phyloP scores from a whole-genome alignment of 2,888 invertebrate species.

The Cryptophagus acutangulus region DNA sequence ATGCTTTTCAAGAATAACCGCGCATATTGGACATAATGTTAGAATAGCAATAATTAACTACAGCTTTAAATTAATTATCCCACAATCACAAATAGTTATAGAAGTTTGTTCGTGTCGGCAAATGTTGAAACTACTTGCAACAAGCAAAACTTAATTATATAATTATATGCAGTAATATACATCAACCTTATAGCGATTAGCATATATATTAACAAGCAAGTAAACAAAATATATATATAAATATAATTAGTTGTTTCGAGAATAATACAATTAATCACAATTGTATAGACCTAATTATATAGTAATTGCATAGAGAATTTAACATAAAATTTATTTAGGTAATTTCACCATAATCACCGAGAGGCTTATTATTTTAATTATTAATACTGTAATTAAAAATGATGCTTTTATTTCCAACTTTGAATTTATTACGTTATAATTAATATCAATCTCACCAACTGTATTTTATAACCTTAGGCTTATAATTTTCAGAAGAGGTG shows the following conservation, averaged over 20 bases:
- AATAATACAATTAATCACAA: conserved; percentile 30
- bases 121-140: conserved; percentile 13
- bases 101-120: conserved; percentile 16
- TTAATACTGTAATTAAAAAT: conserved; percentile 38
- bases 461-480: conserved; percentile 28
- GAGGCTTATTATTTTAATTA: conserved; percentile 38
- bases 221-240: conserved; percentile 14
- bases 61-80: conserved; percentile 16
- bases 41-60: conserved; percentile 2
- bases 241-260: conserved; percentile 8
- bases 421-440: conserved; percentile 38
- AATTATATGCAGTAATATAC: conserved; percentile 18
- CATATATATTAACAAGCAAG: conserved; percentile 26
- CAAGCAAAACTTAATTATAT: conserved; percentile 18
- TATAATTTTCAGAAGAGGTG: conserved; percentile 36
- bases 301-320: conserved; percentile 35
- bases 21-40: background rate
- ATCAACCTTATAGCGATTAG: conserved; percentile 17
- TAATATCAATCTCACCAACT: conserved; percentile 35
- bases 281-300: conserved; percentile 33
- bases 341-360: conserved; percentile 37
- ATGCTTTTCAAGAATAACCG: no score
- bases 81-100: conserved; percentile 10
- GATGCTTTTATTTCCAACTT: conserved; percentile 32
- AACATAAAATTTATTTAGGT: conserved; percentile 39